Evolutionary conservation across 1,140 invertebrate genomes (phyloP), one percentile per base, ranked within the genome.

Genomic region (Phymorhynchus buccinoides): DNA sequence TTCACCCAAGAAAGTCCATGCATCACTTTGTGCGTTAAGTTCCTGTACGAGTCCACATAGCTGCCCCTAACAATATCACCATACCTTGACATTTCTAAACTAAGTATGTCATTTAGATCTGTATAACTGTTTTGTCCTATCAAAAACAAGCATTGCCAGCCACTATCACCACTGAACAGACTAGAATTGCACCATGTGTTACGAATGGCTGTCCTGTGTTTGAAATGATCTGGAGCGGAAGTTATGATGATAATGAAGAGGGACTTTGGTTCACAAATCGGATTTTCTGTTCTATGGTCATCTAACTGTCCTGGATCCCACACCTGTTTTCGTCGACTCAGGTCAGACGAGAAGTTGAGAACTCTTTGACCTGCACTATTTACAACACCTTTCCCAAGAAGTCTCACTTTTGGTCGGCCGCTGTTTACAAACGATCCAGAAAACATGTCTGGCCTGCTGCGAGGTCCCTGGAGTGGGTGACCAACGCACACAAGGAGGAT

Each of bases 101-200:
- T 75, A 3, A 90, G 22, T 18, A 56, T 37, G 14, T 42, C 68
- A 16, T 85, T 80, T 37, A 68, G n/a, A 62, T 87, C 32, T 56
- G 66, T 27, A 14, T 80, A 81, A 0, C 84, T 37, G 27, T 87
- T 78, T 66, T 83, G 48, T 68, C 91, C 91, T 39, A 91, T 83
- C 39, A 91, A 80, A 88, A 91, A 91, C 22, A 91, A 80, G 89
- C 90, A 91, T 77, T 89, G 88, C 89, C 89, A 91, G 3, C 81
- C 41, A 84, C 85, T 66, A 30, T 80, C 68, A 71, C 83, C 52
- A n/a, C 80, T 66, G 75, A 86, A 86, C 4, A 48, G 37, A 32
- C 66, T 56, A 62, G 87, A 85, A 77, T 88, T 86, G 71, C 91
- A 91, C 91, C 91, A 91, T 1, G 88, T 88, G 14, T 90, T 87